Base-by-base conservation (phyloP, 2,797 vertebrate species). In the Lutjanus campechanus region DNA sequence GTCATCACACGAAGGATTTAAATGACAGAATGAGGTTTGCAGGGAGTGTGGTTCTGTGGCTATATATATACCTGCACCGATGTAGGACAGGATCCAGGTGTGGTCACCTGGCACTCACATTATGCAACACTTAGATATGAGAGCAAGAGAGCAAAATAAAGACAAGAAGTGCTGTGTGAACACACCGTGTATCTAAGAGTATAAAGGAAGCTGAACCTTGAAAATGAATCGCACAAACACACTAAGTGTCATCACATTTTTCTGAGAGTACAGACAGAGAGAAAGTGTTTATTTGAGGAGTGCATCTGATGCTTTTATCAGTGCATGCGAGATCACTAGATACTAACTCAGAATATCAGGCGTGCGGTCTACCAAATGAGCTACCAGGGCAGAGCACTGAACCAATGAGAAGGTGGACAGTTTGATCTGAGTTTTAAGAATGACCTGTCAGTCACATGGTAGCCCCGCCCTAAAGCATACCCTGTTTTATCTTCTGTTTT, bases 1-100 rank as follows among this genome's bases (percentile, higher is more conserved):
- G 79, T 87, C 61, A 76, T 77, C 59, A 72, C 51, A 76, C 3
- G 44, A 56, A 51, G 47, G 81, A 85, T 78, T 82, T 79, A 84
- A 87, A 88, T 88, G 84, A 89, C 84, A 90, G 84, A 91, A 88
- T 87, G 78, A 86, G 81, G 79, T 81, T 91, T 85, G 59, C 76
- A 73, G 63, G 20, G 58, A 86, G 54, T 71, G 56, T 22, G 29
- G 70, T 15, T 68, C 40, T 50, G 61, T 20, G 46, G 80, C 76
- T 89, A 85, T 82, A 88, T 81, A 87, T 85, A 85, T 73, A 85
- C 67, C 51, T 44, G 12, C 22, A 47, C 15, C 8, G 16, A 73
- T 82, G 85, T 84, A 81, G 90, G 85, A 82, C 83, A 88, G 65
- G 36, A 86, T 87, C 66, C 82, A 92, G 88, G 85, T 88, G 84